A percentile compares a stretch with the other conserved stretches of the same genome.
phyloP scores from a whole-genome alignment of 2,888 invertebrate genomes.

The Venusia cambrica region DNA sequence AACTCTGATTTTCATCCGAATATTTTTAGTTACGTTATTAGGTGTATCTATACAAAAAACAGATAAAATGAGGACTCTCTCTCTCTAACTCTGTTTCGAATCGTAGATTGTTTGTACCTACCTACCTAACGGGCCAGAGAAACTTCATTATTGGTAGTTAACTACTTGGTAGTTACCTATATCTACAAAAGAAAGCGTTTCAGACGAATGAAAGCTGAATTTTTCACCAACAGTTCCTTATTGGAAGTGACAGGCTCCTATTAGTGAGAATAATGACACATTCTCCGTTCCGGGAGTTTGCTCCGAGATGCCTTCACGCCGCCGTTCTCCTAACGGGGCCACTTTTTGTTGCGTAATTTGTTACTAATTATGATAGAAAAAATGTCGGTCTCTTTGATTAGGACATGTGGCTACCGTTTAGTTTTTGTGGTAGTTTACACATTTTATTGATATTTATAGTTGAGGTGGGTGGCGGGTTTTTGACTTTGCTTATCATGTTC shows the following conservation, averaged over 20 bases:
- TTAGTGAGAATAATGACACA: slow-evolving; percentile 35
- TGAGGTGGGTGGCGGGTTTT: slow-evolving; percentile 9
- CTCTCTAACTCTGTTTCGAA: no score
- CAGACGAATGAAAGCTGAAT: slow-evolving; percentile 18
- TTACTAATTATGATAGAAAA: slow-evolving; percentile 62
- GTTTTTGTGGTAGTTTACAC: slow-evolving; percentile 37
- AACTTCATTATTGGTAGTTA: no score
- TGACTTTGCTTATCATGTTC: no score
- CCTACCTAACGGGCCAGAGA: no score
- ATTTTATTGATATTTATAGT: slow-evolving; percentile 38
- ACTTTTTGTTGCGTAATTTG: slow-evolving; percentile 59
- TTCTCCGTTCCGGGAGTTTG: slow-evolving; percentile 40
- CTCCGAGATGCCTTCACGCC: slow-evolving; percentile 41
- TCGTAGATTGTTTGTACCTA: no score
- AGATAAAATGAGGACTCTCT: no score
- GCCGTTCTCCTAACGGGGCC: slow-evolving; percentile 27
- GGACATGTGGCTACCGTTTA: slow-evolving; percentile 35
- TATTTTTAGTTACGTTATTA: no score
- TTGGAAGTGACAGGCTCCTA: slow-evolving; percentile 26
- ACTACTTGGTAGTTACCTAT: slow-evolving; percentile 9
- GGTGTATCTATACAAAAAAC: no score
- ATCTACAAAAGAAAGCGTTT: not conserved
- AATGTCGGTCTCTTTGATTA: slow-evolving; percentile 46
- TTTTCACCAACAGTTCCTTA: slow-evolving; percentile 13
- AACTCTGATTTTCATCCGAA: no score